These are phyloP conservation scores for Tupiocoris notatus DNA, from an alignment of 2,888 invertebrate genomes.

Conservation along the genomic window DNA sequence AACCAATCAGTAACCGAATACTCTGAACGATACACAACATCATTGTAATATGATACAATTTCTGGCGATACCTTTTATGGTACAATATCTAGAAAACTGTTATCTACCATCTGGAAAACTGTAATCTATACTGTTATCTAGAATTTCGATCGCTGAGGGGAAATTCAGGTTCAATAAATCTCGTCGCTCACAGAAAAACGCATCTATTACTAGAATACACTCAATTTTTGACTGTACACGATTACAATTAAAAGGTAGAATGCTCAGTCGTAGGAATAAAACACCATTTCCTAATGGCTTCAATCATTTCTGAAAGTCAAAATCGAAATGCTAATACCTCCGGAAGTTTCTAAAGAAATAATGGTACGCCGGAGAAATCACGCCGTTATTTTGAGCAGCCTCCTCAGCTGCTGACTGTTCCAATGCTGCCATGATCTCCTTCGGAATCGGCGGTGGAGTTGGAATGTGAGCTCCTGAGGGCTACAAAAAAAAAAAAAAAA, in stretches of 20 bases:
- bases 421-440: constrained; percentile 50
- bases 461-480: constrained; percentile 51
- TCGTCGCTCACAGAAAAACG: not conserved
- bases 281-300: not conserved
- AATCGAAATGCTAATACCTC: constrained; percentile 1
- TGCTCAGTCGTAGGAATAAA: not conserved
- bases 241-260: not conserved
- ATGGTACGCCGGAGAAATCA: constrained; percentile 39
- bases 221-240: not conserved
- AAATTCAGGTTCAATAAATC: no score
- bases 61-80: no score
- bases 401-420: constrained; percentile 47
- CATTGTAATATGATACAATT: no score
- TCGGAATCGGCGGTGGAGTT: constrained; percentile 52
- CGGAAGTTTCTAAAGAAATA: constrained; percentile 39
- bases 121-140: no score
- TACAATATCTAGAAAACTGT: no score
- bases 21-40: no score
- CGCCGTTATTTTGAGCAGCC: constrained; percentile 46
- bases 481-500: not conserved
- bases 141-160: no score
- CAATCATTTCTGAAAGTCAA: not conserved
- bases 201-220: not conserved
- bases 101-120: no score
- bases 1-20: no score